A percentile compares a stretch with the other conserved stretches of the same genome.
These are phyloP conservation scores for Gulo gulo DNA, from an alignment of 2,113 vertebrate genomes.

Conservation along the genomic window DNA sequence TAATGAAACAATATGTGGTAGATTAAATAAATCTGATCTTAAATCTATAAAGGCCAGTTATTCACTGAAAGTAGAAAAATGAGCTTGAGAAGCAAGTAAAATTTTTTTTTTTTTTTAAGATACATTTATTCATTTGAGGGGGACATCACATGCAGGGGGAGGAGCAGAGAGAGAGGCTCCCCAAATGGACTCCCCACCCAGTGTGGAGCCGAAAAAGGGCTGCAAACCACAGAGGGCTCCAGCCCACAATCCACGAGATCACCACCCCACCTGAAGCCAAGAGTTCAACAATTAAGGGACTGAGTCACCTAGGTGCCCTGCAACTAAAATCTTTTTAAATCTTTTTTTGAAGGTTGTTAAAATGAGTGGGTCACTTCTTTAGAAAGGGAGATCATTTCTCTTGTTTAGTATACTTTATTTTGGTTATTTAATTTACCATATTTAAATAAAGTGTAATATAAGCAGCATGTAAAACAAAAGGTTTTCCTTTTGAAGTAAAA, in stretches of 20 bases:
- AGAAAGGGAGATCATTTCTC: not conserved
- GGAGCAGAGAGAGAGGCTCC: not conserved
- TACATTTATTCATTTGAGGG: not conserved
- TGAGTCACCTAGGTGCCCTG: not conserved
- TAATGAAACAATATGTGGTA: slow-evolving; percentile 22
- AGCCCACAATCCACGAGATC: not conserved
- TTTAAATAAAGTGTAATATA: slow-evolving; percentile 5
- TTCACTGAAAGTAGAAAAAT: slow-evolving; percentile 42
- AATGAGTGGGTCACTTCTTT: slow-evolving; percentile 10
- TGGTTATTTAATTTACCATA: slow-evolving; percentile 1
- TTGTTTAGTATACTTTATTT: slow-evolving; percentile 40
- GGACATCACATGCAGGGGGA: not conserved
- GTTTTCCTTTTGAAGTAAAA: slow-evolving; percentile 54
- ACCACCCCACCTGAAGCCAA: not conserved
- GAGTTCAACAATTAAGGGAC: not conserved
- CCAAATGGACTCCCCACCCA: not conserved
- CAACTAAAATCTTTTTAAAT: slow-evolving; percentile 32
- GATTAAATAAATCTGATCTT: slow-evolving; percentile 40
- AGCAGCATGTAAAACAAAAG: not conserved
- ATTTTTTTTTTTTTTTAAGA: not conserved
- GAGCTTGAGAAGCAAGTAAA: slow-evolving; percentile 25
- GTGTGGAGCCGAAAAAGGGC: not conserved
- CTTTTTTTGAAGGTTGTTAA: slow-evolving; percentile 25
- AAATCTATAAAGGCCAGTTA: slow-evolving; percentile 21
- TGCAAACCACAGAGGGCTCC: not conserved